Evolutionary conservation across 2,888 invertebrate species (phyloP).

Genomic region (Mallateleia sp.): DNA sequence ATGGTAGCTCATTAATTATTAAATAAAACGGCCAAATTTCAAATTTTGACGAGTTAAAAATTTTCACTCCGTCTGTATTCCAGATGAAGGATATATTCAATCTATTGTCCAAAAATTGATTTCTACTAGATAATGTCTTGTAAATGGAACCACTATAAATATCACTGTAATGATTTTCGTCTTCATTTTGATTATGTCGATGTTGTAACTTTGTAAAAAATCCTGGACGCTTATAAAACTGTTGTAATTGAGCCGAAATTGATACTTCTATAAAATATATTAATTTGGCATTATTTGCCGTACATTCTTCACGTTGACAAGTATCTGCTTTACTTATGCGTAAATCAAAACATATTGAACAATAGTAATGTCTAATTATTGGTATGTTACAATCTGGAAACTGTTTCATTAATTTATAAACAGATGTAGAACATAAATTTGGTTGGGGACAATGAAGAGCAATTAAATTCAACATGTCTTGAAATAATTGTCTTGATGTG

Average conservation of each 20-base stretch:
- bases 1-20: conserved; percentile 40
- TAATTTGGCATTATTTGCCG: too few species aligned
- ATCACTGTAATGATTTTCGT: not conserved
- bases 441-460: too few species aligned
- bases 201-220: conserved; percentile 4
- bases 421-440: too few species aligned
- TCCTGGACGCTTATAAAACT: conserved; percentile 10
- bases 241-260: conserved; percentile 29
- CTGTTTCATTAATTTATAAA: too few species aligned
- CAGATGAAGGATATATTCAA: conserved; percentile 11
- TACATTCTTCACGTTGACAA: too few species aligned
- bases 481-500: too few species aligned
- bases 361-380: too few species aligned
- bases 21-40: conserved; percentile 41
- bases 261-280: too few species aligned
- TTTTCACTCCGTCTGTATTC: conserved; percentile 17
- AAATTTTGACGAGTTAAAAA: not conserved
- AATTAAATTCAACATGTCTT: too few species aligned
- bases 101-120: not conserved
- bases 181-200: not conserved
- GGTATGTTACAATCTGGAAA: too few species aligned
- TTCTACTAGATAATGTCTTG: not conserved
- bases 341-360: too few species aligned
- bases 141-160: conserved; percentile 9
- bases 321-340: too few species aligned